Percentiles rank a stretch among this genome's conserved stretches.
phyloP scores from a whole-genome alignment of 2,888 invertebrate species.

The Lasius fuliginosus region DNA sequence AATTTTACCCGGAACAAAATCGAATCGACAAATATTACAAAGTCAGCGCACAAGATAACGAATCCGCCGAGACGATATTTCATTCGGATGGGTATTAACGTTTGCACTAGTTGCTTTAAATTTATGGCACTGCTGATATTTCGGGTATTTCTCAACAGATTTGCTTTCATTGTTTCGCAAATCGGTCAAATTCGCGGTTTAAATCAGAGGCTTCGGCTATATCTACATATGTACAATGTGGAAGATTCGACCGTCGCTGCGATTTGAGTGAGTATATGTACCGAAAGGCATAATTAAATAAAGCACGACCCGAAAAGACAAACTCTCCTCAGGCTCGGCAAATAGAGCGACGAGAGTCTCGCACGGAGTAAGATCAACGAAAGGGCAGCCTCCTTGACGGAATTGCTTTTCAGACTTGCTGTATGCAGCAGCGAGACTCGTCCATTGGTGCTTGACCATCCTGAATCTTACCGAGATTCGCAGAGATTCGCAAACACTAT shows the following conservation, averaged over 20 bases:
- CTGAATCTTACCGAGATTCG: neutral
- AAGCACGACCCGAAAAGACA: conserved; percentile 41
- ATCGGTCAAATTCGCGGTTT: neutral
- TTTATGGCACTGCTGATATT: neutral
- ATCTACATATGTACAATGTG: neutral
- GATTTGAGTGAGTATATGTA: conserved; percentile 13
- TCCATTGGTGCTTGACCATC: neutral
- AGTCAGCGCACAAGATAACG: conserved; percentile 2
- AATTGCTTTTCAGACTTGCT: conserved; percentile 26
- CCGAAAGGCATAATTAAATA: conserved; percentile 48
- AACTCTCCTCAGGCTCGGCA: conserved; percentile 25
- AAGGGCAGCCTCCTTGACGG: conserved; percentile 19
- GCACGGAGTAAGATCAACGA: conserved; percentile 33
- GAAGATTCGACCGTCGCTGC: neutral
- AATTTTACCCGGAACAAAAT: conserved; percentile 33
- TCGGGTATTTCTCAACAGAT: neutral
- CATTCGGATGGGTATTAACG: conserved; percentile 13
- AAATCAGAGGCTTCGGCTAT: conserved; percentile 3
- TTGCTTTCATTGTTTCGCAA: neutral
- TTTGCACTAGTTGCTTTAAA: conserved; percentile 15
- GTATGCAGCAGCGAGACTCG: neutral
- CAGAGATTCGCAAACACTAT: conserved; percentile 7
- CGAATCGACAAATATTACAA: conserved; percentile 20
- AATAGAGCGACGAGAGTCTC: conserved; percentile 38
- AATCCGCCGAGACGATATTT: conserved; percentile 6